Percentiles rank a stretch among this genome's conserved stretches.
Conservation (phyloP, 2,113 vertebrate genomes). For the Elgaria multicarinata region DNA sequence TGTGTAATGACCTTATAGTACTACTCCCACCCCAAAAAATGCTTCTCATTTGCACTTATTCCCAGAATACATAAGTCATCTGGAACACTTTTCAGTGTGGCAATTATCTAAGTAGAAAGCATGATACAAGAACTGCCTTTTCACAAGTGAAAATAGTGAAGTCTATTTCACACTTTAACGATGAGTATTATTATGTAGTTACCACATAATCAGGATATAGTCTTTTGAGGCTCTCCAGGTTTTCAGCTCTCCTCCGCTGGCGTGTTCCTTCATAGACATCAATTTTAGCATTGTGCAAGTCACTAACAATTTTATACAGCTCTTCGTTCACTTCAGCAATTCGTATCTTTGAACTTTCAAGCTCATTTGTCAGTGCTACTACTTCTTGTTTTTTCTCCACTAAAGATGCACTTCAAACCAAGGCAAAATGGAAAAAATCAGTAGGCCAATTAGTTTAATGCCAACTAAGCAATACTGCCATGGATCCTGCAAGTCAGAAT, state of each 20-base stretch:
- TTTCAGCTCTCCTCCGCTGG: slow-evolving; percentile 84
- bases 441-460: neutral
- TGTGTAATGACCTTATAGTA: neutral
- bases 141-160: neutral
- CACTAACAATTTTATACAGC: slow-evolving; percentile 76
- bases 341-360: slow-evolving; percentile 75
- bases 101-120: neutral
- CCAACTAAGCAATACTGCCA: neutral
- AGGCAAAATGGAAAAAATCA: slow-evolving; percentile 19
- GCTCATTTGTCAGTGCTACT: slow-evolving; percentile 76
- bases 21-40: neutral
- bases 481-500: neutral
- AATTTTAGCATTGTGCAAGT: slow-evolving; percentile 86
- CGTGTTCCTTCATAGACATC: slow-evolving; percentile 87
- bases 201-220: slow-evolving; percentile 90
- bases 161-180: neutral
- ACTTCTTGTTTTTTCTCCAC: slow-evolving; percentile 80
- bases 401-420: slow-evolving; percentile 76
- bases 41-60: neutral
- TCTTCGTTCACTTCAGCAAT: slow-evolving; percentile 84
- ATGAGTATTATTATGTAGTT: slow-evolving; percentile 52
- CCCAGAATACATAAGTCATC: neutral
- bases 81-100: neutral
- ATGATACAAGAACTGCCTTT: neutral
- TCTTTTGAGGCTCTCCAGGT: slow-evolving; percentile 85